Evolutionary conservation across 2,888 invertebrate genomes (phyloP).

Genomic region (Sesia apiformis): DNA sequence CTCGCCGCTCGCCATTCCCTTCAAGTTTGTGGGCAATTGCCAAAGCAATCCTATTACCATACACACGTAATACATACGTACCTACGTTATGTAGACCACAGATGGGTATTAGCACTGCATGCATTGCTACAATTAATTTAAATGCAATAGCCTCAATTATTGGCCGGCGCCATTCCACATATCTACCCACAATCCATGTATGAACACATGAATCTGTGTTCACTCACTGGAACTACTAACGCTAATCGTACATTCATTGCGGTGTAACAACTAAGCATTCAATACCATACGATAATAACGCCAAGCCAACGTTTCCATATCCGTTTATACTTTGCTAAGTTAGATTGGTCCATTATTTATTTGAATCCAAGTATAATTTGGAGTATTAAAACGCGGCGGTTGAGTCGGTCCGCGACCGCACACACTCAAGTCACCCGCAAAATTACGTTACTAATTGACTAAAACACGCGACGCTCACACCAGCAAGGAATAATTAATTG

Average conservation of each 20-base stretch:
- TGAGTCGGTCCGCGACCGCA: slow-evolving; percentile 51
- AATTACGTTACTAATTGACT: slow-evolving; percentile 75
- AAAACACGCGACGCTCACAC: slow-evolving; percentile 75
- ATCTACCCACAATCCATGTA: background rate
- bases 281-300: background rate
- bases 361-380: slow-evolving; percentile 22
- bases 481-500: slow-evolving; percentile 73
- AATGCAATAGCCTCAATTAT: slow-evolving; percentile 66
- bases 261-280: background rate
- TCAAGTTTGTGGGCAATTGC: slow-evolving; percentile 57
- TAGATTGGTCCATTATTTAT: slow-evolving; percentile 15
- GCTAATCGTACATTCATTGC: background rate
- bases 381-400: slow-evolving; percentile 40
- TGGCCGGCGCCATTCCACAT: slow-evolving; percentile 35
- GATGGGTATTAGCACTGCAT: slow-evolving; percentile 44
- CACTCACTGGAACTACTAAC: background rate
- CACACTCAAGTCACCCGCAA: slow-evolving; percentile 72
- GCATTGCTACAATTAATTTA: slow-evolving; percentile 62
- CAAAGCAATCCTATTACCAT: slow-evolving; percentile 49
- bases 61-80: slow-evolving; percentile 37
- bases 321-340: background rate
- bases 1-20: slow-evolving; percentile 38
- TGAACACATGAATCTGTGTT: background rate
- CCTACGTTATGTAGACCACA: slow-evolving; percentile 16
- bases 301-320: no score